Evolutionary conservation across 2,113 vertebrate species (phyloP), one percentile per base, ranked within the genome.

Genomic region (Protobothrops flavoviridis): DNA sequence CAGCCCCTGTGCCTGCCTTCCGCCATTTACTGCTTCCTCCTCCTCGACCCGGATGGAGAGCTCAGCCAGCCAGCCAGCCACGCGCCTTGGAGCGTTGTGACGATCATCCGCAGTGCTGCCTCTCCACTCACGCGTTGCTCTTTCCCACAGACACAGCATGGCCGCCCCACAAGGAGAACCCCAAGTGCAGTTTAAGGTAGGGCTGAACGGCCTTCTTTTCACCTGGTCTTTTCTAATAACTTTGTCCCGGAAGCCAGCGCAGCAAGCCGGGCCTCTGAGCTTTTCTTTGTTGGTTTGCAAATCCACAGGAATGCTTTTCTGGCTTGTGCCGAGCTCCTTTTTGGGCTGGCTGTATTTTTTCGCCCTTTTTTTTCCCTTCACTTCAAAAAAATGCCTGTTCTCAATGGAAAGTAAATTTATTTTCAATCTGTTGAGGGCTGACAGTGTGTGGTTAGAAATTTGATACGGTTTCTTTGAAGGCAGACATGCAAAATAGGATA

Each of bases 141-240:
- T 94, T 93, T 2, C 93, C 93, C n/a, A 90, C 96, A 98, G 98
- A 96, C 94, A 29, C 96, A 95, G 95, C 96, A 98, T 98, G 98
- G 98, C 98, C 91, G 97, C 98, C 95, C 98, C 97, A 64, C 97
- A 98, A 94, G 98, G 97, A 97, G 98, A 98, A 93, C 98, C 98
- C 0, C 98, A 98, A 97, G 98, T 98, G 89, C 98, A 98, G 97
- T 98, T 98, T 97, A 98, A 98, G 97, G 98, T 98, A 97, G 96
- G 93, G 85, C 24, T 13, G 3, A 29, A 50, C 2, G 13, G 12
- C n/a, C 5, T 0, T 0, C 21, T 5, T 92, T 12, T 20, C 69
- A 8, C 6, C 69, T 7, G 1, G n/a, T 1, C 17, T 43, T 81
- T 81, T 39, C 33, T 43, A 21, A 43, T 21, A 2, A 9, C 21